Conservation (phyloP, 1,140 invertebrate species). For the Anthonomus grandis region DNA sequence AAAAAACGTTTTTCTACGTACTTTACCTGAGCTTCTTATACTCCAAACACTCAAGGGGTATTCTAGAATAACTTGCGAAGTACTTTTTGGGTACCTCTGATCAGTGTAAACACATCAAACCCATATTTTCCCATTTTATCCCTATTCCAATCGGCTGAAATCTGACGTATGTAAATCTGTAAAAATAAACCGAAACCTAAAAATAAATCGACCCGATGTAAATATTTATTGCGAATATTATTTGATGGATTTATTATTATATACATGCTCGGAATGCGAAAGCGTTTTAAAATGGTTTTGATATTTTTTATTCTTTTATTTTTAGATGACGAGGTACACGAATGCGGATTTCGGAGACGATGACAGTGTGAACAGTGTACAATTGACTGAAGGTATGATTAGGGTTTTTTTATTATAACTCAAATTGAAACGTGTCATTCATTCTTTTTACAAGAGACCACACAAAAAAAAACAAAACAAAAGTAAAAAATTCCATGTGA, state of each 20-base stretch:
- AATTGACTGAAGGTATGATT: conserved; percentile 62
- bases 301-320: conserved; percentile 30
- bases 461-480: too few species aligned
- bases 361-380: conserved; percentile 78
- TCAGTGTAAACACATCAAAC: not conserved
- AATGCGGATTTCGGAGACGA: conserved; percentile 81
- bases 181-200: not conserved
- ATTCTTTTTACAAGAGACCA: too few species aligned
- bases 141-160: not conserved
- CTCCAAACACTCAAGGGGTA: not conserved
- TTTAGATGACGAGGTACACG: conserved; percentile 84
- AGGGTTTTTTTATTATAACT: too few species aligned
- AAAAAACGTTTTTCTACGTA: not conserved
- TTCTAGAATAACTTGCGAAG: not conserved
- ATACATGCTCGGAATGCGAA: not conserved
- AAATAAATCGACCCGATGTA: too few species aligned
- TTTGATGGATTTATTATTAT: too few species aligned
- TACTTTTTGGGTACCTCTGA: not conserved
- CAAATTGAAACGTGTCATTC: too few species aligned
- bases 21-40: not conserved
- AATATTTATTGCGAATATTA: too few species aligned
- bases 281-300: not conserved
- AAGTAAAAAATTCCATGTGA: too few species aligned
- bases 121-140: not conserved
- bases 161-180: not conserved